A percentile compares a stretch with the other conserved stretches of the same genome.
Conservation (phyloP, 2,113 vertebrate species). For the Gymnobelideus leadbeateri region DNA sequence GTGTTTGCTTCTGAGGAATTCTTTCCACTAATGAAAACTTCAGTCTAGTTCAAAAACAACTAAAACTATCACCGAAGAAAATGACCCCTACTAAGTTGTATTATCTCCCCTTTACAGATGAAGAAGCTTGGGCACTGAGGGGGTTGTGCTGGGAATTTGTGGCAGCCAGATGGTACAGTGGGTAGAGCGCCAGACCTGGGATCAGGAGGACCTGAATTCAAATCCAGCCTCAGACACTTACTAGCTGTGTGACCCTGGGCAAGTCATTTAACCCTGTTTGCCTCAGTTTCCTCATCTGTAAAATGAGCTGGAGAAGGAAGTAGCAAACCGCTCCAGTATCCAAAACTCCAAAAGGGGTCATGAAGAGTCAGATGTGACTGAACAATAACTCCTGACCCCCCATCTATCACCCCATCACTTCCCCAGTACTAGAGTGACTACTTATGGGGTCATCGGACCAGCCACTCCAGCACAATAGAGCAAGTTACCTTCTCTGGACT, state of each 20-base stretch:
- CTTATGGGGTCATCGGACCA: neutral
- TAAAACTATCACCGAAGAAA: neutral
- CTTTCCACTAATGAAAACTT: neutral
- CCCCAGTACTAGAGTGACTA: neutral
- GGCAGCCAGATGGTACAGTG: neutral
- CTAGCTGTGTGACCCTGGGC: neutral
- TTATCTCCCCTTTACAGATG: neutral
- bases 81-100: neutral
- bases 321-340: neutral
- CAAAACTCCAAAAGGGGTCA: neutral
- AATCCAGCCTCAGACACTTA: neutral
- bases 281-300: neutral
- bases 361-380: neutral
- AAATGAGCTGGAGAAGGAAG: neutral
- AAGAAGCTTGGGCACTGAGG: neutral
- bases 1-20: neutral
- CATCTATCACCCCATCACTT: neutral
- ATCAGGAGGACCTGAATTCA: neutral
- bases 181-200: neutral
- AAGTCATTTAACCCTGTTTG: neutral
- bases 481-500: constrained; percentile 92
- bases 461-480: neutral
- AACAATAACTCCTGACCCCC: neutral
- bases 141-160: neutral
- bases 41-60: neutral